Conservation (phyloP, 2,888 invertebrate species). For the Trichopria drosophilae region DNA sequence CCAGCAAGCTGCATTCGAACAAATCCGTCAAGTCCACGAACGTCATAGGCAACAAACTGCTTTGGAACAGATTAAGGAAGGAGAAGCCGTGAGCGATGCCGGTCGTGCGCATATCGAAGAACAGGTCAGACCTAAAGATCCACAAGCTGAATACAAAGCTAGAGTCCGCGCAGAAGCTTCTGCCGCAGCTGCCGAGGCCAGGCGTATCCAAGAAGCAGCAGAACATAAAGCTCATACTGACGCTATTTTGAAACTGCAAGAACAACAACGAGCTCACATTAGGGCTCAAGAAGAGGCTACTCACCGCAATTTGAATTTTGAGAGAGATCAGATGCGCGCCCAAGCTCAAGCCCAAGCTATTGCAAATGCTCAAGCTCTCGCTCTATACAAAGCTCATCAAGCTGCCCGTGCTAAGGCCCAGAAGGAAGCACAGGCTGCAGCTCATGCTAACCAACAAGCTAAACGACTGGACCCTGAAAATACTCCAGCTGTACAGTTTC, state of each 20-base stretch:
- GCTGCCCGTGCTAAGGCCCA: slow-evolving; percentile 49
- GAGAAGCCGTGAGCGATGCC: slow-evolving; percentile 52
- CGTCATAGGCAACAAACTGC: slow-evolving; percentile 49
- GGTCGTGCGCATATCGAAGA: slow-evolving; percentile 49
- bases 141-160: slow-evolving; percentile 50
- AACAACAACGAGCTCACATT: slow-evolving; percentile 52
- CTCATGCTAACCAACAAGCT: slow-evolving; percentile 48
- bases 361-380: slow-evolving; percentile 54
- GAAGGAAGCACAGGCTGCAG: slow-evolving; percentile 47
- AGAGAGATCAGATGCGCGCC: slow-evolving; percentile 52
- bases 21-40: slow-evolving; percentile 50
- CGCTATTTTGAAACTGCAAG: slow-evolving; percentile 52
- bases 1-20: slow-evolving; percentile 49
- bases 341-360: slow-evolving; percentile 54
- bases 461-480: slow-evolving; percentile 47
- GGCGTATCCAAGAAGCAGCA: slow-evolving; percentile 51
- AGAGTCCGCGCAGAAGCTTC: slow-evolving; percentile 50
- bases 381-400: slow-evolving; percentile 50
- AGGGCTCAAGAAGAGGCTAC: slow-evolving; percentile 53
- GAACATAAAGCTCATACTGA: slow-evolving; percentile 55
- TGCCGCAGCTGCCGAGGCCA: slow-evolving; percentile 49
- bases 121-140: slow-evolving; percentile 46
- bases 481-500: slow-evolving; percentile 51
- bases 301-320: slow-evolving; percentile 49
- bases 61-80: slow-evolving; percentile 53